Evolutionary conservation across 37 sponge, comb jelly and placozoan genomes (phyloP).

Genomic region (Cliona cf. orientalis): DNA sequence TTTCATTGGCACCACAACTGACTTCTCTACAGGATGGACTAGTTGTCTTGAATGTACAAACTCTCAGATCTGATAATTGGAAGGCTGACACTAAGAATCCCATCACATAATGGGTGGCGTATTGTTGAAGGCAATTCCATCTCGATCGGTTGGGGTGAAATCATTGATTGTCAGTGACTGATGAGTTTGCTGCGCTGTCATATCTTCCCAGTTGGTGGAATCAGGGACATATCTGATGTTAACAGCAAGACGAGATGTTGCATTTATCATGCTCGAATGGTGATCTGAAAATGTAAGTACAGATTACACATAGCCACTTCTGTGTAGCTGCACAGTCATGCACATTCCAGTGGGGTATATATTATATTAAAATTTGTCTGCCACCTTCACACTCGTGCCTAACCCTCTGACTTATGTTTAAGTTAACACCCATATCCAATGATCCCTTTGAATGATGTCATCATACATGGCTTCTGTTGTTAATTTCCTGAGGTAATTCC

Average conservation of each 20-base stretch:
- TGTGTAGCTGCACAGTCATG: background rate
- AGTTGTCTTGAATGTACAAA: background rate
- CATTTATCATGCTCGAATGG: conserved; percentile 16
- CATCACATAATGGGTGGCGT: conserved; percentile 8
- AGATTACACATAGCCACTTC: no score
- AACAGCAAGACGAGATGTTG: conserved; percentile 17
- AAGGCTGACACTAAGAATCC: conserved; percentile 6
- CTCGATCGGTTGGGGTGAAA: conserved; percentile 17
- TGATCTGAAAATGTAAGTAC: conserved; percentile 2
- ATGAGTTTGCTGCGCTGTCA: background rate
- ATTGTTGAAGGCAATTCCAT: background rate
- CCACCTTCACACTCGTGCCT: conserved; percentile 23
- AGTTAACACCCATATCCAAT: conserved; percentile 28
- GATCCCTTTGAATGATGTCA: background rate
- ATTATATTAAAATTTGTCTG: background rate
- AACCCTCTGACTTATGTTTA: conserved; percentile 7
- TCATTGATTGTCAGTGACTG: background rate
- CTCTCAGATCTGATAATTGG: background rate
- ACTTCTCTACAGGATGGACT: background rate
- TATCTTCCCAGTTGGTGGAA: conserved; percentile 3
- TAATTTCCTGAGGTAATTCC: conserved; percentile 8
- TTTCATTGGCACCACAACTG: conserved; percentile 22
- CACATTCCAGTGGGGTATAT: background rate
- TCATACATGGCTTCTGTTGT: background rate
- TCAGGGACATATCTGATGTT: background rate